Evolutionary conservation across 2,797 vertebrate species (phyloP), one percentile per base, ranked within the genome.

Genomic region (Paguma larvata): DNA sequence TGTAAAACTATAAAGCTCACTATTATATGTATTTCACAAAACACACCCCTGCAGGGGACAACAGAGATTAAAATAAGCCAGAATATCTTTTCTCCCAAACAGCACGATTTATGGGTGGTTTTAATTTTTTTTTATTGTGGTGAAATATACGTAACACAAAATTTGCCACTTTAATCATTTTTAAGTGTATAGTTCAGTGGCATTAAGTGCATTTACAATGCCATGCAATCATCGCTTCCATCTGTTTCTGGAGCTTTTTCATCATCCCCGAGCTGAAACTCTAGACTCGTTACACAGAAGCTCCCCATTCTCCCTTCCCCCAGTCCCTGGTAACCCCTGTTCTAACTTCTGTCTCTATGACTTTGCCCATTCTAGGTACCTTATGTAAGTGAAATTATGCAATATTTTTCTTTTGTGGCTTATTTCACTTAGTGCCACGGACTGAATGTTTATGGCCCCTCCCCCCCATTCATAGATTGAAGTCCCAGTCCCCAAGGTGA

Each of bases 81-180:
- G 59, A 78, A 67, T 63, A 48, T 59, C 21, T 77, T 94, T 86
- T 80, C 59, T 70, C 85, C 78, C 87, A 32, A 56, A 68, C 11
- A 94, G 48, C 15, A 13, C 65, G 56, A 85, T 6, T 92, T 79
- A 48, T 67, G 19, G 48, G 32, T 44, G 38, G 23, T 63, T 83
- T 95, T 53, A 53, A 53, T 21, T 73, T 48, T 38, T n/a, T 78
- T 92, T 83, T 92, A 79, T 84, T 94, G 68, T 70, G 51, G 34
- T 59, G 34, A 88, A 89, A 86, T 18, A 86, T 59, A 93, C 56
- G 7, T 89, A 80, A 25, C n/a, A 51, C 38, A 93, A 59, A 65
- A 79, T 80, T 86, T 46, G 63, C 11, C 27, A 88, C 46, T 65
- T 80, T 77, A 70, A 70, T 15, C 27, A 79, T 41, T 79, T 84